These are phyloP conservation scores for Tychaedon coryphoeus DNA, from an alignment of 2,113 vertebrate species.

Conservation along the genomic window DNA sequence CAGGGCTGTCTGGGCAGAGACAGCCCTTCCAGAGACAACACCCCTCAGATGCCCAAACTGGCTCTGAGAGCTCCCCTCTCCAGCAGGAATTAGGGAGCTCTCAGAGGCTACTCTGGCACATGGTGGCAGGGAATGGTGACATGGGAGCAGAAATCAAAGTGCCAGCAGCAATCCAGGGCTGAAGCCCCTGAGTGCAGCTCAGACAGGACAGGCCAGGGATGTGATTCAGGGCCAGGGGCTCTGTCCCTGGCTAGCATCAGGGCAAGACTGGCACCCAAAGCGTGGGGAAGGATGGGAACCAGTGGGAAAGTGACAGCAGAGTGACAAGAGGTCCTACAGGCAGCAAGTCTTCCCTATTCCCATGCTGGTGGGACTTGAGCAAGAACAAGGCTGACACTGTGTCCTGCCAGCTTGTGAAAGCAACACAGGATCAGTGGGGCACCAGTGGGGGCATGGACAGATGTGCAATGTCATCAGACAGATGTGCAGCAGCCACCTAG, in stretches of 20 bases:
- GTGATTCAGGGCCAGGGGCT: neutral
- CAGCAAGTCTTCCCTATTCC: neutral
- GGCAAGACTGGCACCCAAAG: neutral
- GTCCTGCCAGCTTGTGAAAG: neutral
- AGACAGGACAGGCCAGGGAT: neutral
- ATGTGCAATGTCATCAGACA: neutral
- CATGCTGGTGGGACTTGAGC: neutral
- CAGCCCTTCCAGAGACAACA: neutral
- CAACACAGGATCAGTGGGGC: neutral
- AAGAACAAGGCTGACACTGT: neutral
- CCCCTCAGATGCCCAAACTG: neutral
- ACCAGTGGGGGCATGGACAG: neutral
- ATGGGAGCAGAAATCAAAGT: neutral
- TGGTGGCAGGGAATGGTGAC: neutral
- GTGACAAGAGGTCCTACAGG: neutral
- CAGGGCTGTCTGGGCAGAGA: neutral
- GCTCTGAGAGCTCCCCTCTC: neutral
- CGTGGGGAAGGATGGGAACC: rapidly evolving
- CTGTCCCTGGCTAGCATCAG: neutral
- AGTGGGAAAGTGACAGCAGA: neutral
- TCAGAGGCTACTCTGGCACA: neutral
- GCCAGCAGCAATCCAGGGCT: neutral
- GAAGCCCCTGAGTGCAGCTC: neutral
- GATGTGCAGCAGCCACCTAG: neutral
- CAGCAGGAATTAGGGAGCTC: neutral